These are phyloP conservation scores for Jaculus jaculus DNA, from an alignment of 2,113 vertebrate genomes.

Conservation along the genomic window DNA sequence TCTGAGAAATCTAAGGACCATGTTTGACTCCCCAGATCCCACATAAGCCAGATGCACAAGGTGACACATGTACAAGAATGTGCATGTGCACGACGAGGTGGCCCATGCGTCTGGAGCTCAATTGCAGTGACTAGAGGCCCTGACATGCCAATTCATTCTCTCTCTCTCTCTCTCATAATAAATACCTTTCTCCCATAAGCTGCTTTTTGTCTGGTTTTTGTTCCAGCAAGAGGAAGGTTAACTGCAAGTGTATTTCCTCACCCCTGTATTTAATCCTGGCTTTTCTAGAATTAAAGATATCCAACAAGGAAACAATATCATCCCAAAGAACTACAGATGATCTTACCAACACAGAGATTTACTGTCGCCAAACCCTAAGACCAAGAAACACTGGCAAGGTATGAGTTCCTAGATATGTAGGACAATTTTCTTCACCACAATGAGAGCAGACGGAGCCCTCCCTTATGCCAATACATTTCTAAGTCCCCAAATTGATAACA, in stretches of 20 bases:
- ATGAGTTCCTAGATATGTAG: neutral
- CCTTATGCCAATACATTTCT: neutral
- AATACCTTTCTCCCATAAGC: no score
- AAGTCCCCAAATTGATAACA: neutral
- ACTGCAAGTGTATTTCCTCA: neutral
- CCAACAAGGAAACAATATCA: neutral
- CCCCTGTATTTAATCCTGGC: neutral
- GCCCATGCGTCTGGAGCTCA: no score
- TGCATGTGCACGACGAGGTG: no score
- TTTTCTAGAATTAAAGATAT: neutral
- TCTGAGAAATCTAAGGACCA: no score
- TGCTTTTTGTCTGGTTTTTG: no score
- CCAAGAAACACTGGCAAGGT: neutral
- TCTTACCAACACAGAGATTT: constrained; percentile 14
- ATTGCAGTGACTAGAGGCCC: no score
- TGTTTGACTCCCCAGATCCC: no score
- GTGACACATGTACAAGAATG: no score
- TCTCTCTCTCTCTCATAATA: no score
- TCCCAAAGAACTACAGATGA: neutral
- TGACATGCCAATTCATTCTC: no score
- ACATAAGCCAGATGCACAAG: no score
- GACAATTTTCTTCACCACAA: neutral
- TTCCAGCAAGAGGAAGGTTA: neutral
- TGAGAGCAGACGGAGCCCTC: neutral
- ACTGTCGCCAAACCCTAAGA: neutral